Evolutionary conservation across 35 echinoderm and acorn worm species (phyloP).

Genomic region (Patiria miniata): DNA sequence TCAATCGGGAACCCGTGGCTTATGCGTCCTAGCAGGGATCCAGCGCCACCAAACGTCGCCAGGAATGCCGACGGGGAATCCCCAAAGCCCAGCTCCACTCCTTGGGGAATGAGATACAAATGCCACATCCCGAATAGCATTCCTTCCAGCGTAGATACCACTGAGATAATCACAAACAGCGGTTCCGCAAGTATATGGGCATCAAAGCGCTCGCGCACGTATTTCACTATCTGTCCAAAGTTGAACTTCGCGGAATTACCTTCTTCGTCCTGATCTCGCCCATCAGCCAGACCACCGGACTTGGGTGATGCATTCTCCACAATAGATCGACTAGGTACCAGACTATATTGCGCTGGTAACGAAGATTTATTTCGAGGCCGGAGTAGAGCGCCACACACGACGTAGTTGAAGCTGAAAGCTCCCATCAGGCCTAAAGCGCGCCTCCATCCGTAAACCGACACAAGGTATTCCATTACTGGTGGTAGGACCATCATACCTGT

Average conservation of each 20-base stretch:
- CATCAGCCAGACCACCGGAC: not conserved
- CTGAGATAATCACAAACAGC: not conserved
- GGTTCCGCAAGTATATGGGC: not conserved
- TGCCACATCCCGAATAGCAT: not conserved
- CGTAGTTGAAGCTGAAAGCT: not conserved
- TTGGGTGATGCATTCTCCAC: not conserved
- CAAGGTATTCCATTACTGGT: not conserved
- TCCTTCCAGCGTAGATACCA: not conserved
- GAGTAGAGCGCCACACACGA: not conserved
- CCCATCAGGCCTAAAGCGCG: not conserved
- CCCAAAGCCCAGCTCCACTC: not conserved
- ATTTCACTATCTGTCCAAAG: too few relatives aligned
- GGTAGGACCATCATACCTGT: slow-evolving; percentile 20
- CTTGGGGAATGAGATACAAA: slow-evolving; percentile 15
- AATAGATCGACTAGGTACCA: too few relatives aligned
- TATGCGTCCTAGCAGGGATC: not conserved
- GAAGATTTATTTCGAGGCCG: too few relatives aligned
- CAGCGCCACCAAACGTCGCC: slow-evolving; percentile 11
- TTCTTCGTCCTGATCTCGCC: too few relatives aligned
- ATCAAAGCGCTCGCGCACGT: not conserved
- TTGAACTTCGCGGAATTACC: too few relatives aligned
- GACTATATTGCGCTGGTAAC: too few relatives aligned
- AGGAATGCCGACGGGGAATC: not conserved
- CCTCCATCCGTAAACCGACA: slow-evolving; percentile 12
- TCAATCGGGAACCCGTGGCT: not conserved